Conservation (phyloP, 1,140 invertebrate genomes). For the Zaprionus kolodkinae region DNA sequence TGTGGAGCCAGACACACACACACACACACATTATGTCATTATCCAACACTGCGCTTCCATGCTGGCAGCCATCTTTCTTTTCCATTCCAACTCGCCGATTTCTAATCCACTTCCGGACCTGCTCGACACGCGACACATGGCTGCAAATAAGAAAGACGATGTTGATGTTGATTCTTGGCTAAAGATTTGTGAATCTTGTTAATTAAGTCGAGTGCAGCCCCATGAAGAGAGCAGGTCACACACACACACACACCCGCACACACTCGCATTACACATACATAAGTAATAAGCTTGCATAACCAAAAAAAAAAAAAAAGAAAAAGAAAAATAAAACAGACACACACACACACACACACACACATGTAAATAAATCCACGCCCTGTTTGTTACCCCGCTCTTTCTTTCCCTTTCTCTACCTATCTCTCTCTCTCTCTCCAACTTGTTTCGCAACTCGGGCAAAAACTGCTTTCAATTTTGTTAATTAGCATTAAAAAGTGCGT, state of each 20-base stretch:
- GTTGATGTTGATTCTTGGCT: not conserved
- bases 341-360: slow-evolving; percentile 21
- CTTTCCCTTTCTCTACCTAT: not conserved
- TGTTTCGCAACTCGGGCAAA: slow-evolving; percentile 14
- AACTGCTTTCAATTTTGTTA: slow-evolving; percentile 22
- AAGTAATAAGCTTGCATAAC: slow-evolving; percentile 9
- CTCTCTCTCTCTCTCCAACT: not conserved
- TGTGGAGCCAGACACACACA: not conserved
- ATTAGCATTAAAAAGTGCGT: slow-evolving; percentile 12
- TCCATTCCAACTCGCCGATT: slow-evolving; percentile 5
- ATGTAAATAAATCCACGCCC: slow-evolving; percentile 34
- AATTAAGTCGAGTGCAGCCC: slow-evolving; percentile 2
- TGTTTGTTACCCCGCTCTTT: slow-evolving; percentile 18
- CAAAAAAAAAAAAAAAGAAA: no score
- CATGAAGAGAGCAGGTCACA: not conserved
- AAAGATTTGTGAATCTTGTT: slow-evolving; percentile 3
- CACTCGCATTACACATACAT: slow-evolving; percentile 4
- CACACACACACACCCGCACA: slow-evolving; percentile 8
- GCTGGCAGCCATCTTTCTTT: not conserved
- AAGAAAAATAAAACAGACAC: no score
- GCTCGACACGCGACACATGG: not conserved
- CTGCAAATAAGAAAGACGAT: not conserved
- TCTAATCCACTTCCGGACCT: not conserved
- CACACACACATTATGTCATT: slow-evolving; percentile 7
- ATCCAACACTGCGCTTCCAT: not conserved